A percentile compares a stretch with the other conserved stretches of the same genome.
Evolutionary conservation across 2,888 invertebrate species (phyloP).

Genomic region (Linnaemya vulpina): DNA sequence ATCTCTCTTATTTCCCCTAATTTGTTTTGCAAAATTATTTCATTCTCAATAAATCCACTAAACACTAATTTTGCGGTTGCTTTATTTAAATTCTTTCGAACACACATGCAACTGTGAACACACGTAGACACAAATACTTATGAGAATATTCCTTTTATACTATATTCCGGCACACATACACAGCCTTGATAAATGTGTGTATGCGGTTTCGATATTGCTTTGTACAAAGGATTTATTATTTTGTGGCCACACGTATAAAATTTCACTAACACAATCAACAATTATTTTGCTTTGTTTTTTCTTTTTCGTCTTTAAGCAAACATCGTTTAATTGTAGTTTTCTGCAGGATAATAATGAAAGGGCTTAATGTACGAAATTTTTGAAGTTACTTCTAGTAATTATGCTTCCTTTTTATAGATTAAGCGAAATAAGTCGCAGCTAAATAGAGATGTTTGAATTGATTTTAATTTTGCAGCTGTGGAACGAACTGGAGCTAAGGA

Average conservation of each 20-base stretch:
- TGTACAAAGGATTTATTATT: conserved; percentile 56
- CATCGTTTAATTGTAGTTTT: not conserved
- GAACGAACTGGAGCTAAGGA: too few relatives aligned
- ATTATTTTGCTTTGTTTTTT: conserved; percentile 9
- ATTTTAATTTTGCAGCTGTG: too few relatives aligned
- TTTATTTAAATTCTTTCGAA: conserved; percentile 43
- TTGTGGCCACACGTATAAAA: conserved; percentile 56
- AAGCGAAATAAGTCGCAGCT: too few relatives aligned
- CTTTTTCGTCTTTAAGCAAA: conserved; percentile 27
- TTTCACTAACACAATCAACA: conserved; percentile 29
- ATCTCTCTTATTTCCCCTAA: not conserved
- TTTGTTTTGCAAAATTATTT: conserved; percentile 18
- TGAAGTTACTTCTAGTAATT: too few relatives aligned
- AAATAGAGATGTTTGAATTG: too few relatives aligned
- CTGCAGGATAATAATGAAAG: not conserved
- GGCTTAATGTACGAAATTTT: not conserved
- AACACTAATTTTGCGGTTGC: conserved; percentile 58
- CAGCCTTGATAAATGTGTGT: conserved; percentile 43
- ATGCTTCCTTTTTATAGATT: too few relatives aligned
- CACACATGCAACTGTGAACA: conserved; percentile 2
- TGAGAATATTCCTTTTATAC: not conserved
- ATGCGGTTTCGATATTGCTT: conserved; percentile 63
- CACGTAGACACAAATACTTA: not conserved
- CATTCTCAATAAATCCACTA: conserved; percentile 37
- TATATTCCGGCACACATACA: not conserved